phyloP scores from a whole-genome alignment of 2,888 invertebrate species.

The Spisula solida region DNA sequence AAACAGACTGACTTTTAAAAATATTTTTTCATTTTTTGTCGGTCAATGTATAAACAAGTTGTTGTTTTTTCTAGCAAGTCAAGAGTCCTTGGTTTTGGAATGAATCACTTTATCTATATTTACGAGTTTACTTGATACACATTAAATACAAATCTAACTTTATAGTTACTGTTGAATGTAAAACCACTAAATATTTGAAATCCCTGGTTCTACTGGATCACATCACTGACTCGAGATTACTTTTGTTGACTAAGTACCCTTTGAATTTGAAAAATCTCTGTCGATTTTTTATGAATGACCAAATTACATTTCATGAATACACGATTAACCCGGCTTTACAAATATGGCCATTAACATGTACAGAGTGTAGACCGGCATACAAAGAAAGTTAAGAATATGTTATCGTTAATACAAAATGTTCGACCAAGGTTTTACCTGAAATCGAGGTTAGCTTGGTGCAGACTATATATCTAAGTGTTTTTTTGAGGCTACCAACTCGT shows the following conservation, averaged over 20 bases:
- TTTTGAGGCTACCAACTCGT: not conserved
- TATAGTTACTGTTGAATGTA: conserved; percentile 12
- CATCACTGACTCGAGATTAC: conserved; percentile 20
- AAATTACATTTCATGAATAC: conserved; percentile 49
- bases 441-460: conserved; percentile 42
- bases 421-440: conserved; percentile 48
- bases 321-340: conserved; percentile 50
- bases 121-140: not conserved
- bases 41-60: not conserved
- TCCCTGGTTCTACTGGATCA: conserved; percentile 3
- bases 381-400: conserved; percentile 51
- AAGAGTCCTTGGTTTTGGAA: not conserved
- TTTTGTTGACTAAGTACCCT: conserved; percentile 31
- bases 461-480: not conserved
- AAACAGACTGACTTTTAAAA: too few species aligned
- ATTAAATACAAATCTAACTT: not conserved
- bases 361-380: conserved; percentile 33
- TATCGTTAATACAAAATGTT: conserved; percentile 51
- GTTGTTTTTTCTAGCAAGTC: too few species aligned
- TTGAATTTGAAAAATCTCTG: conserved; percentile 29
- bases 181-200: conserved; percentile 20
- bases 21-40: too few species aligned
- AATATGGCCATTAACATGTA: conserved; percentile 42
- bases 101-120: not conserved
- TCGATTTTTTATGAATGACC: conserved; percentile 59